Evolutionary conservation across 2,113 vertebrate species (phyloP).

Genomic region (Pygoscelis adeliae): DNA sequence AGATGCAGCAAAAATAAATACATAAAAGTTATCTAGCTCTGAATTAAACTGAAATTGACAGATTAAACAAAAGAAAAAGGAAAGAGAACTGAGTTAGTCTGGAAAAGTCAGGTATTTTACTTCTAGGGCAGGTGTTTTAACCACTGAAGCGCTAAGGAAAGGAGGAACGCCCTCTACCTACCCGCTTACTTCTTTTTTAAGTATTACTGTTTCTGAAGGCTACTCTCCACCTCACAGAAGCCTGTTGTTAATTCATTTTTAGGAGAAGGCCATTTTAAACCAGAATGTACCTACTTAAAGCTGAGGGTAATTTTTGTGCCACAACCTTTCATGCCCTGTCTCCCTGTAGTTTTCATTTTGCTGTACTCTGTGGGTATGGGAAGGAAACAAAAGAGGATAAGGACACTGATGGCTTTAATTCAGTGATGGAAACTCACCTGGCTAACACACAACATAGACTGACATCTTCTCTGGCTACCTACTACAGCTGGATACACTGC

Average conservation of each 20-base stretch:
- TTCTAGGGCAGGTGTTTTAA: not conserved
- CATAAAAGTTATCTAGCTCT: not conserved
- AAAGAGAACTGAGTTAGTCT: not conserved
- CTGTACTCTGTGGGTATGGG: not conserved
- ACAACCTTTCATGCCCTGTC: not conserved
- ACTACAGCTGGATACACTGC: not conserved
- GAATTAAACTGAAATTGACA: not conserved
- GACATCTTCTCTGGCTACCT: not conserved
- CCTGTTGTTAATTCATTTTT: not conserved
- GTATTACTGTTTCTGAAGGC: not conserved
- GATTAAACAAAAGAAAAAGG: not conserved
- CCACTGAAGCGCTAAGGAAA: not conserved
- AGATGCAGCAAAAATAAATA: constrained; percentile 1
- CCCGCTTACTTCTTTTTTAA: not conserved
- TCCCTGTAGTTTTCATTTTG: not conserved
- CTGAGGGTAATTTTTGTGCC: not conserved
- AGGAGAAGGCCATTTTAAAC: not conserved
- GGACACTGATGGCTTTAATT: not conserved
- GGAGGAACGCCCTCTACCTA: not conserved
- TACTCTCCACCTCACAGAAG: not conserved
- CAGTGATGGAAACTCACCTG: not conserved
- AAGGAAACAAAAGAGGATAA: not conserved
- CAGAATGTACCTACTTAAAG: not conserved
- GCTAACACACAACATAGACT: not conserved
- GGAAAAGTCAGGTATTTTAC: not conserved